These are phyloP conservation scores for Scaptomyza montana DNA, from an alignment of 1,140 invertebrate species.

Conservation along the genomic window DNA sequence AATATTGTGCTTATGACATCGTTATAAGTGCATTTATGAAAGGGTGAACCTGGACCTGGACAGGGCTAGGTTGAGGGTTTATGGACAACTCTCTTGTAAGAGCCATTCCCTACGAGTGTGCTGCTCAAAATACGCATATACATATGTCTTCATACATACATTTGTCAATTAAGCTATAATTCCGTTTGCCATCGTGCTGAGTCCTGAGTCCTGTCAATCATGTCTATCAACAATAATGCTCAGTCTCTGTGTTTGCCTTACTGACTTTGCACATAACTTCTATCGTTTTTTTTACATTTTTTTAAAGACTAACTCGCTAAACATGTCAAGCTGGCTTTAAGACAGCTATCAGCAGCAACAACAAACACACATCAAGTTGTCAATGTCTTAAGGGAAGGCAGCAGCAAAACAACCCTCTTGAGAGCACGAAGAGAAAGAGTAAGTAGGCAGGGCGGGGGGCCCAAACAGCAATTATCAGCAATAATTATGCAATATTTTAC, in stretches of 20 bases:
- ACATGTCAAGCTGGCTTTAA: slow-evolving; percentile 66
- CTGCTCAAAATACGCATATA: too few relatives aligned
- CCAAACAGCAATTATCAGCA: slow-evolving; percentile 67
- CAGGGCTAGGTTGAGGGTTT: neutral
- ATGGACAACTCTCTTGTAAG: slow-evolving; percentile 6
- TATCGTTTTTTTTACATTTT: slow-evolving; percentile 1
- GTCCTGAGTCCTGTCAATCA: slow-evolving; percentile 68
- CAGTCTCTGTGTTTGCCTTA: slow-evolving; percentile 56
- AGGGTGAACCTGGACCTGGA: slow-evolving; percentile 43
- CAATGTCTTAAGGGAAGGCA: slow-evolving; percentile 46
- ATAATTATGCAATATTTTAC: slow-evolving; percentile 76
- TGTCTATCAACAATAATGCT: slow-evolving; percentile 52
- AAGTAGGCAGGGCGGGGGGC: slow-evolving; percentile 14
- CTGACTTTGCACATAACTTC: slow-evolving; percentile 64
- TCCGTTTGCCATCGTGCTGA: slow-evolving; percentile 75
- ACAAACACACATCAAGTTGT: slow-evolving; percentile 60
- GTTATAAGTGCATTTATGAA: slow-evolving; percentile 40
- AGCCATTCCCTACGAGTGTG: slow-evolving; percentile 48
- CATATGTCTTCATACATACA: slow-evolving; percentile 46
- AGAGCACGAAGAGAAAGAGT: neutral
- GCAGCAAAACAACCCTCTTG: slow-evolving; percentile 57
- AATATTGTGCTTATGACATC: slow-evolving; percentile 49
- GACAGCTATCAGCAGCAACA: slow-evolving; percentile 35
- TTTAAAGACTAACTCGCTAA: slow-evolving; percentile 37
- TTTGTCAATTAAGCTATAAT: slow-evolving; percentile 81